Evolutionary conservation across 1,140 invertebrate species (phyloP).

Genomic region (Dendrolimus punctatus): DNA sequence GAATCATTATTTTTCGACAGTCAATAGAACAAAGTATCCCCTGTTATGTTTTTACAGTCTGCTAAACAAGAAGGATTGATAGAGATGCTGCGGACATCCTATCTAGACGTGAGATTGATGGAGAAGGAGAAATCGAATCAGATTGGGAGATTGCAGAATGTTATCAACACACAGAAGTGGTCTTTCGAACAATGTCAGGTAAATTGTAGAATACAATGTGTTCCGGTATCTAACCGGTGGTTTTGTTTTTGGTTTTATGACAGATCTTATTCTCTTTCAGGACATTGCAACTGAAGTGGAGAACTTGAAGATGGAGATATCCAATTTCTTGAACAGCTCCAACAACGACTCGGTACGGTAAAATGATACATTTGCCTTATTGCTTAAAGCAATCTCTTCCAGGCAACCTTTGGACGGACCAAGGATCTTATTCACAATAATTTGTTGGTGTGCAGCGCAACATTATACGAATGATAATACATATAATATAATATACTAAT

Average conservation of each 20-base stretch:
- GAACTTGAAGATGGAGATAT: conserved; percentile 47
- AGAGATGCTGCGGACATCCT: conserved; percentile 35
- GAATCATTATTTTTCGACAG: background rate
- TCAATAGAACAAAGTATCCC: background rate
- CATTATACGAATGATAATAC: too few species aligned
- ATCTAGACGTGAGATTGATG: conserved; percentile 29
- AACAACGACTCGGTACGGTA: conserved; percentile 54
- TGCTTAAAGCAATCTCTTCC: too few species aligned
- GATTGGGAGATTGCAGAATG: conserved; percentile 21
- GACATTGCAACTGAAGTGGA: conserved; percentile 48
- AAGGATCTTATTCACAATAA: too few species aligned
- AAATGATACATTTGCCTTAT: background rate
- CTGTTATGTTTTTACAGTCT: conserved; percentile 20
- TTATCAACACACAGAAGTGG: conserved; percentile 29
- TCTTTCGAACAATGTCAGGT: conserved; percentile 28
- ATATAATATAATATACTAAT: too few species aligned
- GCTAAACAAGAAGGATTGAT: conserved; percentile 53
- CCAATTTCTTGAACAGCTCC: conserved; percentile 44
- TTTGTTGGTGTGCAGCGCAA: too few species aligned
- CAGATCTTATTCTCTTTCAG: conserved; percentile 27
- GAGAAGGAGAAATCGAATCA: conserved; percentile 30
- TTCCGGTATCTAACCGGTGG: background rate
- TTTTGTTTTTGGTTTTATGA: background rate
- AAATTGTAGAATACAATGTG: background rate
- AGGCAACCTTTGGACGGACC: too few species aligned